Evolutionary conservation across 2,797 vertebrate genomes (phyloP), one percentile per base, ranked within the genome.

Genomic region (Danionella dracula): DNA sequence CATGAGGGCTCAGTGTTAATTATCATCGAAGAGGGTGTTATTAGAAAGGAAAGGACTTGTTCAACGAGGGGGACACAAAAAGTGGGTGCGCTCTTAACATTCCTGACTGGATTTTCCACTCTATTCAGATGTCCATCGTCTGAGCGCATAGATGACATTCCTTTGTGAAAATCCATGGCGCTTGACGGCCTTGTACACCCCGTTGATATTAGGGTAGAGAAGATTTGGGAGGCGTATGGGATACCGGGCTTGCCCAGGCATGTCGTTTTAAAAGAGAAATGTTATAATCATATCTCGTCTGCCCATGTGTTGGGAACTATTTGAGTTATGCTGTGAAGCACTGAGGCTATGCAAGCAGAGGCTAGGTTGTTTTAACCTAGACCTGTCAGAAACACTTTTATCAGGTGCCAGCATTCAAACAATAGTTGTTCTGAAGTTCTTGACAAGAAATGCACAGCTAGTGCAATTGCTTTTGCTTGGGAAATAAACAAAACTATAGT

Each of bases 261-360:
- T 81, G 84, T 57, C 77, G 44, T 23, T 19, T 74, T 66, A 75
- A 61, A 66, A 54, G 62, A 41, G 32, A 46, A 44, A 72, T 73
- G 75, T 76, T 37, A 61, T 62, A 80, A 77, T 75, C 54, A 19
- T 76, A 71, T 71, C 72, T 76, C 46, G 11, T 60, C 54, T 68
- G 64, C 70, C 71, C 72, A 57, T 48, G 63, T 21, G 21, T 32
- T 20, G 35, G 68, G 72, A 87, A 76, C 74, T 81, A 89, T 89
- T 84, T 75, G 76, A 86, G 81, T 77, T 86, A 87, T 87, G 87
- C 78, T 45, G 66, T 13, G 49, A 70, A 81, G 82, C 79, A 84
- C 67, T 8, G 67, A 77, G 57, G 45, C 62, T 1, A 11, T 79
- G 79, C 81, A 75, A 80, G 83, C 78, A 78, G 82, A 75, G 78